Base-by-base conservation (phyloP, 2,888 invertebrate species). In the Aphrophora alni region DNA sequence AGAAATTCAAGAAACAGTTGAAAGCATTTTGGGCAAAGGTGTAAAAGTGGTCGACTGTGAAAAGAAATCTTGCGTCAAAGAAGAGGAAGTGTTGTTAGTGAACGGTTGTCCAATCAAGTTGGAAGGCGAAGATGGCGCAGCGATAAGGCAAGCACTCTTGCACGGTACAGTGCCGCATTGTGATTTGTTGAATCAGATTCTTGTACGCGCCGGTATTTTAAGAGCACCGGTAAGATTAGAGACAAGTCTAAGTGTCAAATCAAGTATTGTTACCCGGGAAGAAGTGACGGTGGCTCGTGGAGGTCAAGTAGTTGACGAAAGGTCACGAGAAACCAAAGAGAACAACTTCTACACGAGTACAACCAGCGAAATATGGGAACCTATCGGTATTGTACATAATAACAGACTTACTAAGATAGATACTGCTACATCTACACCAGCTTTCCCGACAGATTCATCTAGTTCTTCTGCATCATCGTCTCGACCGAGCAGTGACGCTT, bases 1-100 rank as follows among this genome's bases (percentile, higher is more conserved):
- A 87, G 93, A 94, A 88, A 93, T 94, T 84, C 92, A 93, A 87
- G 93, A 93, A 86, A 93, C 93, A 82, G 94, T 94, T 82, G 93
- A 94, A 88, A 92, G 93, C 83, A 92, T 94, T 84, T 91, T 93
- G 83, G 94, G 94, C 82, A 93, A 93, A 84, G 93, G 93, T 82
- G 92, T 91, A 33, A 92, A 92, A 88, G 92, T 94, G 83, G 91
- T 94, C 81, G 93, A 94, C 87, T 93, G 93, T 87, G 93, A 93
- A 87, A 93, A 93, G 86, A 92, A 92, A 83, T 93, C 93, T n/a
- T 91, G 92, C 80, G 91, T 93, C 79, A 91, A 92, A 81, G 93
- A 93, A 87, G 94, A 94, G 86, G 94, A 94, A 87, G 91, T 93
- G 79, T 88, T 94, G 70, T 89, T 93, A 85, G 93, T 94, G 85